Conservation (phyloP, 1,140 invertebrate species). For the Halesus radiatus region DNA sequence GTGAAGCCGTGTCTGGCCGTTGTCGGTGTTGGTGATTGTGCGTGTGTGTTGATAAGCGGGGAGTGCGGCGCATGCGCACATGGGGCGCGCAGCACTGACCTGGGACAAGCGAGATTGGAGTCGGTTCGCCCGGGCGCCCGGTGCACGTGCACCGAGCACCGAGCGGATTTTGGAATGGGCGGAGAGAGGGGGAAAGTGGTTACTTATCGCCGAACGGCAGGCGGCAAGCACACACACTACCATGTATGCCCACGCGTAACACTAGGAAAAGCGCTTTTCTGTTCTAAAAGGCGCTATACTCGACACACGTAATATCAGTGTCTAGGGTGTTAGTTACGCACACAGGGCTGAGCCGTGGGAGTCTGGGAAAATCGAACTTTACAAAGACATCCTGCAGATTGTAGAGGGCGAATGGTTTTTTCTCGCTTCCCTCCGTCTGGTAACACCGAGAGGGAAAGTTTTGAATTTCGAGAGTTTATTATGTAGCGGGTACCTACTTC, state of each 20-base stretch:
- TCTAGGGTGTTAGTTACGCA: neutral
- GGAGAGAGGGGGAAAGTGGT: no score
- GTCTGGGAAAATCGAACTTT: slow-evolving; percentile 22
- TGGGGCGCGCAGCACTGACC: slow-evolving; percentile 47
- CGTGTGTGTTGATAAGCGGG: neutral
- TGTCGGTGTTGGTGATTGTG: neutral
- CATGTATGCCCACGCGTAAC: neutral
- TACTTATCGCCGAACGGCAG: no score
- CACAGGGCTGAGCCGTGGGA: neutral
- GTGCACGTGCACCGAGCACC: slow-evolving; percentile 32
- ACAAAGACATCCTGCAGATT: slow-evolving; percentile 24
- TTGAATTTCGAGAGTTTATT: neutral
- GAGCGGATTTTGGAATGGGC: no score
- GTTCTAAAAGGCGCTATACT: no score
- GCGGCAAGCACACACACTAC: neutral
- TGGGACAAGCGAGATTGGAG: slow-evolving; percentile 51
- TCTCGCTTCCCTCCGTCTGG: neutral
- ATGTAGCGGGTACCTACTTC: no score
- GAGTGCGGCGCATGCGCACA: slow-evolving; percentile 18
- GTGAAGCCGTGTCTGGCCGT: slow-evolving; percentile 33
- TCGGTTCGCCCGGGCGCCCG: slow-evolving; percentile 41
- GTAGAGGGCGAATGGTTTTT: slow-evolving; percentile 21
- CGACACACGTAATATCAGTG: neutral
- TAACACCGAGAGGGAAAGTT: neutral
- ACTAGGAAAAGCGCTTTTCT: neutral